These are phyloP conservation scores for Brachylomia viminalis DNA, from an alignment of 2,888 invertebrate genomes.

Conservation along the genomic window DNA sequence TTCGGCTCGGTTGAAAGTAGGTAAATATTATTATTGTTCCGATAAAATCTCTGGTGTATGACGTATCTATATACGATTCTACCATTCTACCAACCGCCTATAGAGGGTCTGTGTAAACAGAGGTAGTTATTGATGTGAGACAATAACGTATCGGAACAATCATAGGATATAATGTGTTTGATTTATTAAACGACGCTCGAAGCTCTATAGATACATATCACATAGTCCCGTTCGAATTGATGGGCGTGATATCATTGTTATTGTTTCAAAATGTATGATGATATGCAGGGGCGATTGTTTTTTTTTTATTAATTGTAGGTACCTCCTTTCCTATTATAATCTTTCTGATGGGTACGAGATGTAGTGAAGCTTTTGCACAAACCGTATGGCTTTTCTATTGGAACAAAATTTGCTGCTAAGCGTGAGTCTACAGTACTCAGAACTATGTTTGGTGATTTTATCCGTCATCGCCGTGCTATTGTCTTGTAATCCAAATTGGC, in stretches of 20 bases:
- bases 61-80: conserved; percentile 9
- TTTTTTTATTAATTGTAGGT: conserved; percentile 13
- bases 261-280: conserved; percentile 68
- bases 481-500: background rate
- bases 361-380: background rate
- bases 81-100: conserved; percentile 70
- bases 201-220: conserved; percentile 70
- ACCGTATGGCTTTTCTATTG: background rate
- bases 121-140: conserved; percentile 83
- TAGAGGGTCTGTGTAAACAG: conserved; percentile 83
- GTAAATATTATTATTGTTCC: too few relatives aligned
- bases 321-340: background rate
- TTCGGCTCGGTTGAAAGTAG: too few relatives aligned
- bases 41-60: conserved; percentile 29
- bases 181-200: conserved; percentile 84
- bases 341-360: background rate
- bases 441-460: background rate
- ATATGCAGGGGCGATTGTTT: conserved; percentile 53
- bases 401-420: background rate
- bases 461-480: background rate
- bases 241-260: conserved; percentile 76
- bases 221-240: conserved; percentile 69
- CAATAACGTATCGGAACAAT: conserved; percentile 87
- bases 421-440: background rate
- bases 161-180: conserved; percentile 85